phyloP scores from a whole-genome alignment of 1,140 invertebrate species.

The Pollicipes pollicipes region DNA sequence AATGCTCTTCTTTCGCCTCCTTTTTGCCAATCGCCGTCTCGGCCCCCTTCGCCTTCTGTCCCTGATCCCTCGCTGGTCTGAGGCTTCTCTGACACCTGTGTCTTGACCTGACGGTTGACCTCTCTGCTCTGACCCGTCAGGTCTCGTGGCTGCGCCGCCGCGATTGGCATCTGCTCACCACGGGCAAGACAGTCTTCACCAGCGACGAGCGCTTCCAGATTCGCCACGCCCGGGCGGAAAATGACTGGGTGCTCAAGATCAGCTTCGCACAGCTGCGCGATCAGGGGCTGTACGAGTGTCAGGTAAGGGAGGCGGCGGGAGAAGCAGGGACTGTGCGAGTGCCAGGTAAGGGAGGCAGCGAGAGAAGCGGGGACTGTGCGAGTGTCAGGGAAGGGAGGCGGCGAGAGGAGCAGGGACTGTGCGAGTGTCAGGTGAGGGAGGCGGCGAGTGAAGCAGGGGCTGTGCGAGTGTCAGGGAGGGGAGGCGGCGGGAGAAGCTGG shows the following conservation, averaged over 20 bases:
- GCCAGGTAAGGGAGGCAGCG: neutral
- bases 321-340: neutral
- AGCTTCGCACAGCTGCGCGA: neutral
- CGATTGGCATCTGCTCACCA: constrained; percentile 6
- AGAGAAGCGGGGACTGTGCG: neutral
- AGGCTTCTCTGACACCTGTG: too few relatives aligned
- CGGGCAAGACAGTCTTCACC: constrained; percentile 7
- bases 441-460: too few relatives aligned
- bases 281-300: neutral
- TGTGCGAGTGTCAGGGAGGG: too few relatives aligned
- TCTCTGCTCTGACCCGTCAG: too few relatives aligned
- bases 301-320: neutral
- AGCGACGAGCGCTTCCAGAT: neutral
- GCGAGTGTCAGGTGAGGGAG: neutral
- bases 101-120: too few relatives aligned
- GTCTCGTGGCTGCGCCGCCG: too few relatives aligned
- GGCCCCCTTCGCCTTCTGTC: too few relatives aligned
- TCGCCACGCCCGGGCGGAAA: neutral
- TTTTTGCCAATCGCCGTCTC: too few relatives aligned
- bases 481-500: too few relatives aligned
- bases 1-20: too few relatives aligned
- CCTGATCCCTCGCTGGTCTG: too few relatives aligned
- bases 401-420: neutral
- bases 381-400: neutral
- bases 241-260: constrained; percentile 1